phyloP scores from a whole-genome alignment of 2,888 invertebrate species.

The Idaea aversata region DNA sequence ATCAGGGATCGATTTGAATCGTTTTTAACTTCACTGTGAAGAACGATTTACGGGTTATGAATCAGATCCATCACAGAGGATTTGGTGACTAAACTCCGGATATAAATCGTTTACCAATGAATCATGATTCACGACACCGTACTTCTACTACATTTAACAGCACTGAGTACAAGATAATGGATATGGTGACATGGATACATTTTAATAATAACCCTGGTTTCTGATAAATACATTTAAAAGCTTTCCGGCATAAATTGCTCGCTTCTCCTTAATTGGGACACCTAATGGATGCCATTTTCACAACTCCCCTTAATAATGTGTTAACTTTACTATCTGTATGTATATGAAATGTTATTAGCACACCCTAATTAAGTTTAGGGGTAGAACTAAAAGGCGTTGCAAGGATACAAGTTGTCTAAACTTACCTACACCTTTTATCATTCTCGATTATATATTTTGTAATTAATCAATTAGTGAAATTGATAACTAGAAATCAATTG shows the following conservation, averaged over 20 bases:
- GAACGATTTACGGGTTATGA: conserved; percentile 9
- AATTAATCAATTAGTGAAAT: too few relatives aligned
- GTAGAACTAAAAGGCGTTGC: background rate
- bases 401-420: background rate
- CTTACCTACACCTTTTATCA: background rate
- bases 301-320: conserved; percentile 22
- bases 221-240: background rate
- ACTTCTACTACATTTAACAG: conserved; percentile 10
- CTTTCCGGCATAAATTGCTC: background rate
- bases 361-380: background rate
- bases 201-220: background rate
- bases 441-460: background rate
- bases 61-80: conserved; percentile 19
- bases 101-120: conserved; percentile 19
- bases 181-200: background rate
- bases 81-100: conserved; percentile 21
- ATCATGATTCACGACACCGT: conserved; percentile 10
- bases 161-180: background rate
- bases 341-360: background rate
- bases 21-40: background rate
- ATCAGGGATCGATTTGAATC: background rate
- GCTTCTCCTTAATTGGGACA: conserved; percentile 32
- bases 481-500: background rate
- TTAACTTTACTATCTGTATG: background rate
- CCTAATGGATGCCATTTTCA: conserved; percentile 36